phyloP scores from a whole-genome alignment of 2,797 vertebrate species.

The Lacerta viridis region DNA sequence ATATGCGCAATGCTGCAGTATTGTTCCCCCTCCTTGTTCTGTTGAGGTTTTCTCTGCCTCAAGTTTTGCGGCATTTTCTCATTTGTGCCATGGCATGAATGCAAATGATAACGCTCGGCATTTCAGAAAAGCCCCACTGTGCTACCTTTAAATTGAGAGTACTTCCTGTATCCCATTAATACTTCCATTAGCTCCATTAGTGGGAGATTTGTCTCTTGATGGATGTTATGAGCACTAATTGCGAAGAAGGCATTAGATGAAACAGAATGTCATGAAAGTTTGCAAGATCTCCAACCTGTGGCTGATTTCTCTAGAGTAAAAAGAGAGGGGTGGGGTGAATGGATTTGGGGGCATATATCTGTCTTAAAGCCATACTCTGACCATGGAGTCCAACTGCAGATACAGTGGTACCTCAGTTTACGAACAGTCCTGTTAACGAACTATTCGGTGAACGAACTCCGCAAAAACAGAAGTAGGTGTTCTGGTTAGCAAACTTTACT shows the following conservation, averaged over 20 bases:
- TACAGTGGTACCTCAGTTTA: no score
- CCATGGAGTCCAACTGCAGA: neutral
- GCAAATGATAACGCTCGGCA: neutral
- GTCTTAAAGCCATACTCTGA: neutral
- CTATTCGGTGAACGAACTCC: no score
- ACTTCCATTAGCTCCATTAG: constrained; percentile 46
- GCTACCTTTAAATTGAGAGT: constrained; percentile 25
- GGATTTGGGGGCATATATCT: neutral
- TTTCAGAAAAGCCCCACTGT: neutral
- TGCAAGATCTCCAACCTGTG: neutral
- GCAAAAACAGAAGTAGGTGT: no score
- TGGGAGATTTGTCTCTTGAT: neutral
- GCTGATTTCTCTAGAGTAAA: neutral
- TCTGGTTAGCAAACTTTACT: no score
- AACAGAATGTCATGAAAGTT: neutral
- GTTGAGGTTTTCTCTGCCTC: fast-evolving
- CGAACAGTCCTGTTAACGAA: no score
- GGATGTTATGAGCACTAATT: constrained; percentile 37
- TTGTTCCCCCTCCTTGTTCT: neutral
- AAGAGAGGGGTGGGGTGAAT: neutral
- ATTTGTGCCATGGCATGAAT: constrained; percentile 36
- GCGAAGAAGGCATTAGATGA: neutral
- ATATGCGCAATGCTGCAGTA: neutral
- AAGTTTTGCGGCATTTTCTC: constrained; percentile 33
- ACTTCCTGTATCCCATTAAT: constrained; percentile 1